Evolutionary conservation across 2,113 vertebrate genomes (phyloP), one percentile per base, ranked within the genome.

Genomic region (Mohoua ochrocephala): DNA sequence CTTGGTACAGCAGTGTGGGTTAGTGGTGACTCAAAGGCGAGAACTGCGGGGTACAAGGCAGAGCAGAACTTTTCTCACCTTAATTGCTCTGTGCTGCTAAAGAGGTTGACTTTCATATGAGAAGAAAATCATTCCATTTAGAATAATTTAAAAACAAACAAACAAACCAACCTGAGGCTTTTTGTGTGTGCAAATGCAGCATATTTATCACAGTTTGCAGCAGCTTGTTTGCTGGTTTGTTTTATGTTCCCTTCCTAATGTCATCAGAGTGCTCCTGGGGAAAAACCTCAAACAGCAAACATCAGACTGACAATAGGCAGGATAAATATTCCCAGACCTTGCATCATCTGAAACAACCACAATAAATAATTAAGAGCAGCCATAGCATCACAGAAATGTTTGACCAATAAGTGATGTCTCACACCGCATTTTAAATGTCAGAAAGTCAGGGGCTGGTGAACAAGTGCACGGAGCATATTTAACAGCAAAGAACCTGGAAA

Each of bases 311-410:
- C 89, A 95, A 45, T 70, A 84, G 57, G 44, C 69, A 87, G 61
- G 28, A 39, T 37, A 68, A 89, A 50, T 76, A 93, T 87, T 95
- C 93, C 94, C 89, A 96, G 57, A 44, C 28, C 49, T 81, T 89
- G 61, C 27, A 64, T 81, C 84, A 49, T 64, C 65, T 82, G n/a
- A 91, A 92, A 89, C n/a, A 95, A 52, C 12, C 31, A 84, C 50
- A 87, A 89, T 94, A 94, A 97, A 95, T 95, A 93, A 91, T 94
- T 94, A 84, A 94, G 37, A 61, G 37, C 37, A 82, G n/a, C 60
- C 41, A 41, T 44, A 84, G 39, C 52, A 68, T 91, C 65, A 71
- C 80, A 52, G 37, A 87, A 94, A 89, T 84, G 20, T 87, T 87
- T 95, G 91, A 89, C 89, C 87, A 87, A 78, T 69, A 77, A 71